Percentiles rank a stretch among this genome's conserved stretches.
Conservation (phyloP, 2,797 vertebrate genomes). For the Monodelphis domestica region DNA sequence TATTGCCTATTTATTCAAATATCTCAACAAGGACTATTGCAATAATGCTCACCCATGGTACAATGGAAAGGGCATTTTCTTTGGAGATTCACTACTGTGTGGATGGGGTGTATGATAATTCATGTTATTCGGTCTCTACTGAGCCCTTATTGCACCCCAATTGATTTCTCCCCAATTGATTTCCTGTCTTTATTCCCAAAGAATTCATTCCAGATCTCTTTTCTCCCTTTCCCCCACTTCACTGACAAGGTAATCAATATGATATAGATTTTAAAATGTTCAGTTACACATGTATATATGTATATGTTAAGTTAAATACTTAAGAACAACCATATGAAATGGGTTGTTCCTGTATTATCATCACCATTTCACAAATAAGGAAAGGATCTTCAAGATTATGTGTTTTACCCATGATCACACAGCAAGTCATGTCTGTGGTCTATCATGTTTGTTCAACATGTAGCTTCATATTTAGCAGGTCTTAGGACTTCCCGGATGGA, state of each 20-base stretch:
- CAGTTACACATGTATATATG: no score
- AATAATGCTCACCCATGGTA: neutral
- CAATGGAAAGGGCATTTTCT: neutral
- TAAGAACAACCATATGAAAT: neutral
- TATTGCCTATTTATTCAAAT: neutral
- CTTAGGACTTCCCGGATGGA: neutral
- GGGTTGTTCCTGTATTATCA: neutral
- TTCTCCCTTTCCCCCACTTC: no score
- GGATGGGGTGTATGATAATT: neutral
- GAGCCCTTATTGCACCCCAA: neutral
- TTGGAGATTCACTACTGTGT: neutral
- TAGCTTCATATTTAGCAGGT: no score
- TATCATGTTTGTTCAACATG: no score
- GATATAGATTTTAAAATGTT: neutral
- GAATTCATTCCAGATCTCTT: neutral
- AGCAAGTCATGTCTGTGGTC: neutral
- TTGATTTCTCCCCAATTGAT: neutral
- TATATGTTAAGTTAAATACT: no score
- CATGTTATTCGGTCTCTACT: neutral
- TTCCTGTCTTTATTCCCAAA: neutral
- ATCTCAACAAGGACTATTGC: neutral
- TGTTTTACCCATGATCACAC: neutral
- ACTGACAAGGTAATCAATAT: no score
- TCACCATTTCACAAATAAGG: neutral
- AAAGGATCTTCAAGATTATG: neutral